A percentile compares a stretch with the other conserved stretches of the same genome.
phyloP scores from a whole-genome alignment of 2,113 vertebrate genomes.

The Nothoprocta pentlandii region DNA sequence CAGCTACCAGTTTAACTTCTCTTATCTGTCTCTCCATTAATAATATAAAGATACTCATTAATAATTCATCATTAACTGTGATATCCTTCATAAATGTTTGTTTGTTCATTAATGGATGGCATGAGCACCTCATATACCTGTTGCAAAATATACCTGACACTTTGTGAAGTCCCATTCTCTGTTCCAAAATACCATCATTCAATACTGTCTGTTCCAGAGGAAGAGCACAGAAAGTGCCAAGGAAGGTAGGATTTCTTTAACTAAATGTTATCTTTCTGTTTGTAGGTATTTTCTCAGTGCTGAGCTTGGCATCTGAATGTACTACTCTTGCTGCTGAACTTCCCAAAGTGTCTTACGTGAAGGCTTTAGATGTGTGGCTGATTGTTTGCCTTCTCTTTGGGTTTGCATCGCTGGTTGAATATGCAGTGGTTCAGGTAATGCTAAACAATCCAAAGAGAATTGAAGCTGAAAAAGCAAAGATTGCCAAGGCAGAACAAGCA shows the following conservation, averaged over 20 bases:
- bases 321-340: slow-evolving; percentile 95
- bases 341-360: slow-evolving; percentile 98
- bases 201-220: not conserved
- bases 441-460: slow-evolving; percentile 95
- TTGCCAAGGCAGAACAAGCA: slow-evolving; percentile 90
- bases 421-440: slow-evolving; percentile 97
- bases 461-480: slow-evolving; percentile 94
- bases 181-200: slow-evolving; percentile 23
- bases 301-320: slow-evolving; percentile 98
- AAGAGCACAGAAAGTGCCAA: not conserved
- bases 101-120: not conserved
- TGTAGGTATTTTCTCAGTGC: slow-evolving; percentile 96
- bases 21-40: not conserved
- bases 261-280: not conserved
- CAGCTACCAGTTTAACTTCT: not conserved
- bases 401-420: slow-evolving; percentile 97
- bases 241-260: not conserved
- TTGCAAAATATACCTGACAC: not conserved
- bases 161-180: slow-evolving; percentile 26
- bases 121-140: not conserved
- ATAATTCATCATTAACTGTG: not conserved
- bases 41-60: not conserved
- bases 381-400: slow-evolving; percentile 99
- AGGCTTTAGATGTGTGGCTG: slow-evolving; percentile 98
- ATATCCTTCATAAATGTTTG: not conserved